Conservation (phyloP, 2,888 invertebrate genomes). For the Geotrupes spiniger region DNA sequence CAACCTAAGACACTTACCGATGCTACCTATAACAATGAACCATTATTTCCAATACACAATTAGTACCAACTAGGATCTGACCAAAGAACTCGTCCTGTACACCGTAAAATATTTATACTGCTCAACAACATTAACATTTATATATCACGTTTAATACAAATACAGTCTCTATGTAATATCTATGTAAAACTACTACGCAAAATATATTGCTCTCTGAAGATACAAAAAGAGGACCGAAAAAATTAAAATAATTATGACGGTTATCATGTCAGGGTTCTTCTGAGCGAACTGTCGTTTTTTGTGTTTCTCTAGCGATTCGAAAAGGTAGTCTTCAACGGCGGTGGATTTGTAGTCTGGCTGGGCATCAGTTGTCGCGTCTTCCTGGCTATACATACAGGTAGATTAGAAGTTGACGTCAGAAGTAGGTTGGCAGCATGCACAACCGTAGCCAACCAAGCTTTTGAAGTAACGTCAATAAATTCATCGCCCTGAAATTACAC, state of each 20-base stretch:
- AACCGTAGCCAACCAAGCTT: slow-evolving; percentile 32
- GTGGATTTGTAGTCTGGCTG: slow-evolving; percentile 24
- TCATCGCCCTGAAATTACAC: slow-evolving; percentile 33
- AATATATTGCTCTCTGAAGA: slow-evolving; percentile 40
- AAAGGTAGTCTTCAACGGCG: slow-evolving; percentile 36
- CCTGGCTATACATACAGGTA: slow-evolving; percentile 18
- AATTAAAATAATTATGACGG: slow-evolving; percentile 35
- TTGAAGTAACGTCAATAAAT: slow-evolving; percentile 30
- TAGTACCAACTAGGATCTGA: too few species aligned
- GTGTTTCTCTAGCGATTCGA: slow-evolving; percentile 30
- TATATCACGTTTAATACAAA: slow-evolving; percentile 14
- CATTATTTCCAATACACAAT: too few species aligned
- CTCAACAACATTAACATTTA: slow-evolving; percentile 17
- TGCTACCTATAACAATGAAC: too few species aligned
- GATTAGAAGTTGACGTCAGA: slow-evolving; percentile 12
- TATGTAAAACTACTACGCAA: slow-evolving; percentile 32
- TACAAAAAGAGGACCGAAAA: slow-evolving; percentile 39
- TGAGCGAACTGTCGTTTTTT: slow-evolving; percentile 17
- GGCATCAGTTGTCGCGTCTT: slow-evolving; percentile 11
- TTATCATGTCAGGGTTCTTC: slow-evolving; percentile 32
- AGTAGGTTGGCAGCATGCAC: slow-evolving; percentile 36
- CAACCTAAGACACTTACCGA: too few species aligned
- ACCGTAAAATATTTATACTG: slow-evolving; percentile 17
- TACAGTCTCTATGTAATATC: slow-evolving; percentile 19
- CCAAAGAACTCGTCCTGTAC: background rate